A percentile compares a stretch with the other conserved stretches of the same genome.
phyloP scores from a whole-genome alignment of 2,888 invertebrate genomes.

The Chydorus sphaericus region DNA sequence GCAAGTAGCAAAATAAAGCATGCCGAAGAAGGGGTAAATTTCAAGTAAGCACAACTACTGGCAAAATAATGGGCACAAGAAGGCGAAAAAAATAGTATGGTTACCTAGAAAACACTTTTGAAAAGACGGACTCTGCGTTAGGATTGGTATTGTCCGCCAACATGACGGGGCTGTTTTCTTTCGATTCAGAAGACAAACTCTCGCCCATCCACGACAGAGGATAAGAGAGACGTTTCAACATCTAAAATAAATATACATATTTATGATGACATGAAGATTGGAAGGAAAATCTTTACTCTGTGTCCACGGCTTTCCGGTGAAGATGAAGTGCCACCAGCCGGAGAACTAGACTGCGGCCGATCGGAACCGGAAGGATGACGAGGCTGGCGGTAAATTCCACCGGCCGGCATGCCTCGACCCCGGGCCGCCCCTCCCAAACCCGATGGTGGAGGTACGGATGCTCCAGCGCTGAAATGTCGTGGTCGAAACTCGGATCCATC shows the following conservation, averaged over 20 bases:
- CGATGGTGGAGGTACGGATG: background rate
- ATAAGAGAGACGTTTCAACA: slow-evolving; percentile 80
- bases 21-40: background rate
- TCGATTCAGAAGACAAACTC: slow-evolving; percentile 34
- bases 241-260: slow-evolving; percentile 39
- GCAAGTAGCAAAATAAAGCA: slow-evolving; percentile 1
- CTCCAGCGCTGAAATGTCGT: slow-evolving; percentile 13
- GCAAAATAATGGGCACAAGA: background rate
- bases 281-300: background rate
- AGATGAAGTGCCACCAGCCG: slow-evolving; percentile 21
- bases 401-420: background rate
- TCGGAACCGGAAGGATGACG: slow-evolving; percentile 9
- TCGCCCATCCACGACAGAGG: slow-evolving; percentile 82
- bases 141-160: slow-evolving; percentile 9
- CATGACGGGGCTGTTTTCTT: slow-evolving; percentile 28
- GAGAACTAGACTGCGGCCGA: slow-evolving; percentile 32
- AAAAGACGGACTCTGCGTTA: slow-evolving; percentile 53
- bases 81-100: slow-evolving; percentile 16
- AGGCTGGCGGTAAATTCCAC: background rate
- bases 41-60: background rate
- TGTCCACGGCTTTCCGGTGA: slow-evolving; percentile 14
- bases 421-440: background rate
- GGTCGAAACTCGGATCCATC: background rate
- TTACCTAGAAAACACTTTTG: slow-evolving; percentile 80
- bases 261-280: background rate